A percentile compares a stretch with the other conserved stretches of the same genome.
phyloP scores from a whole-genome alignment of 2,113 vertebrate species.

The Syrrhaptes paradoxus region DNA sequence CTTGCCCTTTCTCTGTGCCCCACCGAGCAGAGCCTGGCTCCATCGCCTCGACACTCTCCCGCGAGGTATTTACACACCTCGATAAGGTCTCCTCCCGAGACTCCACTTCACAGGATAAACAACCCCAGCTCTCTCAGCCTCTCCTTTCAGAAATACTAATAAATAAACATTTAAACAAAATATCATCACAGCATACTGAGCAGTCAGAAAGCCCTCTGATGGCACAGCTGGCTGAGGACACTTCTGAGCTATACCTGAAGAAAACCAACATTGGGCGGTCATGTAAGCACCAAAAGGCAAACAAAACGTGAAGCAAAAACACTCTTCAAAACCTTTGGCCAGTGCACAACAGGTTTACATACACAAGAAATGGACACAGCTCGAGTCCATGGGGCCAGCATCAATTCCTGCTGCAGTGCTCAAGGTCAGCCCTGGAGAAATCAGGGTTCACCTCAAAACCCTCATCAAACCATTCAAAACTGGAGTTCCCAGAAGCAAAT shows the following conservation, averaged over 20 bases:
- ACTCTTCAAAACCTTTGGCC: neutral
- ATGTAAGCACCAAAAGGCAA: neutral
- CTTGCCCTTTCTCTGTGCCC: neutral
- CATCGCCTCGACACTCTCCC: neutral
- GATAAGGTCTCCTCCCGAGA: neutral
- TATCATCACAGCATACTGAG: neutral
- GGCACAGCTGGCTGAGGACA: neutral
- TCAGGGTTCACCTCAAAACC: neutral
- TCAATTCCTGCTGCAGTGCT: neutral
- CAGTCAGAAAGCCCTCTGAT: neutral
- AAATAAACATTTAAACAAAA: neutral
- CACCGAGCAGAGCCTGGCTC: neutral
- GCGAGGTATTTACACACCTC: neutral
- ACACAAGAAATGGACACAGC: neutral
- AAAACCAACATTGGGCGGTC: neutral
- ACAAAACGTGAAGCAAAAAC: neutral
- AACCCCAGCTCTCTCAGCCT: neutral
- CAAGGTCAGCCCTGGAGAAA: neutral
- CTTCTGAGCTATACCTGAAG: neutral
- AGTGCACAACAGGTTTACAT: neutral
- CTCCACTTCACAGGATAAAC: neutral
- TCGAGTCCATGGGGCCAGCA: fast-evolving
- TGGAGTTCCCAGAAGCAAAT: neutral
- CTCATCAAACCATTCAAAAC: neutral
- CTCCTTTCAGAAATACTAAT: neutral